These are phyloP conservation scores for Nothura maculosa DNA, from an alignment of 2,797 vertebrate genomes.

Conservation along the genomic window DNA sequence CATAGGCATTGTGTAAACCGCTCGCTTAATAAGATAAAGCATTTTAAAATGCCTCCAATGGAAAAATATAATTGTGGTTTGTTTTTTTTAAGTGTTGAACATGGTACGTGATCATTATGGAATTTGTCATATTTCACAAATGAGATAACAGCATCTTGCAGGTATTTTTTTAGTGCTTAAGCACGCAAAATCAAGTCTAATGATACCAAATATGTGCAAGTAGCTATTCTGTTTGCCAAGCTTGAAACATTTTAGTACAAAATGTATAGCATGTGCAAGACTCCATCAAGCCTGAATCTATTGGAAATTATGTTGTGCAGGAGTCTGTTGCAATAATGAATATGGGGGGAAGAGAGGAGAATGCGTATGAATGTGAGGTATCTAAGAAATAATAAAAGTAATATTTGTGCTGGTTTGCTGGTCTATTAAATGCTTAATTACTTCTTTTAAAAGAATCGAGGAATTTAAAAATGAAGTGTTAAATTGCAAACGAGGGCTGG, in stretches of 20 bases:
- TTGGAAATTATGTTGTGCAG: not conserved
- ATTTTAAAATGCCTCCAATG: not conserved
- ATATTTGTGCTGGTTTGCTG: conserved; percentile 34
- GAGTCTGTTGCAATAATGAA: not conserved
- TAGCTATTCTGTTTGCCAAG: conserved; percentile 2
- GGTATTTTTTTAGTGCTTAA: not conserved
- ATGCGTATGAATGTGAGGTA: not conserved
- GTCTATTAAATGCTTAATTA: conserved; percentile 49
- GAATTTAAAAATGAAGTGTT: not conserved
- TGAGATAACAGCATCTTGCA: not conserved
- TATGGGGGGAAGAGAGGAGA: not conserved
- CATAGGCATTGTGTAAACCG: conserved; percentile 33
- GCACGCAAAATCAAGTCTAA: conserved; percentile 30
- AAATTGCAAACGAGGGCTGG: conserved; percentile 19
- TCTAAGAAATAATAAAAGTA: conserved; percentile 53
- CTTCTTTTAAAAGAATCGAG: conserved; percentile 28
- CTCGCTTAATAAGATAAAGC: conserved; percentile 17
- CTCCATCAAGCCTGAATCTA: not conserved
- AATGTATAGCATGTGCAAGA: not conserved
- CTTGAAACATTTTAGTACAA: not conserved
- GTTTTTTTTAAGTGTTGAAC: not conserved
- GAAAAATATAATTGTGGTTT: not conserved
- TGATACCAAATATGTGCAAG: conserved; percentile 8
- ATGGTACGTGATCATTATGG: not conserved
- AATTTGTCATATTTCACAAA: not conserved